Evolutionary conservation across 2,113 vertebrate species (phyloP), one percentile per base, ranked within the genome.

Genomic region (Anthoscopus minutus): DNA sequence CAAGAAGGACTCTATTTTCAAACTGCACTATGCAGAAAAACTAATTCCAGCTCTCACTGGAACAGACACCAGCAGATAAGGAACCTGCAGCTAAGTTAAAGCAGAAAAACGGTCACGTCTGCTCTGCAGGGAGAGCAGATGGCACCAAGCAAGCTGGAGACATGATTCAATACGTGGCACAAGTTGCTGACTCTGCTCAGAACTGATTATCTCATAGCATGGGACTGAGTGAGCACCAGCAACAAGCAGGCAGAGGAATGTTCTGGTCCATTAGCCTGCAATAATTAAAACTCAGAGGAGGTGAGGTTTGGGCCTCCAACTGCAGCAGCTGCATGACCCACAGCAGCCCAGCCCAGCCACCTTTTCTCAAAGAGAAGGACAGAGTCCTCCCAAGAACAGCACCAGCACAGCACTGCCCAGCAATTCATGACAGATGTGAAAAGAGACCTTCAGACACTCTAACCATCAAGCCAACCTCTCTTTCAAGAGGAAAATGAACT

Each of bases 1-100:
- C 81, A 74, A 74, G 84, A 58, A 77, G 27, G n/a, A 18, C 81
- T 93, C 66, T 45, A 38, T 73, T 94, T 92, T 76, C 91, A 87
- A 91, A 80, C 30, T 51, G 74, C 51, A 17, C 38, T 23, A 23
- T 6, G 28, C 44, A 60, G n/a, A 66, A 88, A 88, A 83, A 37
- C 62, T 65, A 81, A 71, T 61, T 72, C 42, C 65, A 82, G 58
- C 73, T 45, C 65, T 89, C 4, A 2, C 42, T 48, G 58, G 50
- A 61, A 69, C 79, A 70, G 90, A 44, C 54, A 6, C 6, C 9
- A 65, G 70, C 74, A 94, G 92, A 82, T 28, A 45, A 85, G 45
- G 77, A 37, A 92, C 21, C 31, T n/a, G 37, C 80, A 87, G 65
- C 50, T 72, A 71, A 87, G 67, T 40, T 22, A 50, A 48, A 83